Base-by-base conservation (phyloP, 2,797 vertebrate genomes). In the Pagetopsis macropterus region DNA sequence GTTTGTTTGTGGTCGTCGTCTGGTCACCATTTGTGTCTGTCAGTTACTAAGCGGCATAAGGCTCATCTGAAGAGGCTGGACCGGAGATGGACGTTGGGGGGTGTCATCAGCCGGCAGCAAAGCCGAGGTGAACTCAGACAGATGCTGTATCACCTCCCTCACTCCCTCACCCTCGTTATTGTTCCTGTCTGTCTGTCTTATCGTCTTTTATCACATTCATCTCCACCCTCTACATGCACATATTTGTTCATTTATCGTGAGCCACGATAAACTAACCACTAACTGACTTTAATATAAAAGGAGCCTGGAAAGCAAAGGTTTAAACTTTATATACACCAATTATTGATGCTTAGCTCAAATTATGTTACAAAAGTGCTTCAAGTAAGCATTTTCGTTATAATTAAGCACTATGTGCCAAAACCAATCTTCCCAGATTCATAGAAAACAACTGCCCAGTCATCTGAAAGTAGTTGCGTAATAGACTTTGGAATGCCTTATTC, bases 11-110 rank as follows among this genome's bases (percentile, higher is more conserved):
- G 41, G 17, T 81, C 63, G 59, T 90, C 63, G 57, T 90, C 80
- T 87, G 89, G 81, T 89, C 80, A 44, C 78, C 76, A 64, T 51
- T 50, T 88, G 78, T 81, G 78, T 90, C 87, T 92, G 92, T 94
- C 96, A 99, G 98, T 99, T 90, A 98, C 97, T 97, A 99, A 99
- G 94, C 94, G 97, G 92, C 97, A 97, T 93, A 99, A 99, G 95
- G 96, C 98, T 94, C 98, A 99, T 89, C 97, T 99, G 96, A 97
- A 98, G 94, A 97, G 97, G 89, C 96, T 99, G 95, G 98, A 99
- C 95, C 98, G 98, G 93, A 97, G 98, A 94, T 99, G 98, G 98
- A 99, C 98, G 62, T 94, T 99, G 94, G 98, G 98, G 89, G 98
- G 98, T 92, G 97, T 99, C 95, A 97, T 99, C 96, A 99, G 97